Base-by-base conservation (phyloP, 2,113 vertebrate species). In the Petrocephalus microphthalmus region DNA sequence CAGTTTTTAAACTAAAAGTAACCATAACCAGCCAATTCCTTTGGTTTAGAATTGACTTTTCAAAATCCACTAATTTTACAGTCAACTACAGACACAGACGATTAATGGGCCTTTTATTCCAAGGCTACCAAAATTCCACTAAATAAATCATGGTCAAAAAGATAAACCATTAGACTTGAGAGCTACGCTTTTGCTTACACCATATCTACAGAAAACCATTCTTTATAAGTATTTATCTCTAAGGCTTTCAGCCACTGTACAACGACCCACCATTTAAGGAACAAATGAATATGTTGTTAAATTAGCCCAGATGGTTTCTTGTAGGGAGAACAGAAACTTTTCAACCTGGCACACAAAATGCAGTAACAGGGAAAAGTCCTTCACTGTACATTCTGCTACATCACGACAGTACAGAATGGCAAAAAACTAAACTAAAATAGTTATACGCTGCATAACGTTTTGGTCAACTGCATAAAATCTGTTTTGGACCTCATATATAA, bases 341-440 rank as follows among this genome's bases (percentile, higher is more conserved):
- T 42, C n/a, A 78, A 17, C 2, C 13, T 7, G 71, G 5, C 15
- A 78, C 17, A 42, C 33, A 74, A 74, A 37, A 74, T 19, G 33
- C 15, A 42, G 37, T 78, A 78, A 37, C 15, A 17, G 33, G 67
- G 67, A 6, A 74, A 74, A 74, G 5, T 3, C 67, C 67, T 74
- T 7, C 29, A 78, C 33, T 33, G 33, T 3, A 37, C 33, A 78
- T 33, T 2, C n/a, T 37, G 29, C 25, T 10, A 74, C 67, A 74
- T 74, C 15, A 0, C 33, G 71, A 78, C 33, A 78, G 17, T 5
- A 51, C 7, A 13, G 90, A 94, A 93, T 95, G 93, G 94, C 93
- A 92, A 94, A 71, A 49, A 49, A 49, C 5, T 0, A n/a, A 67
- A 67, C 60, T 25, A 64, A 64, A 64, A 64, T 2, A 13, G 60